These are phyloP conservation scores for Arremon brunneinucha DNA, from an alignment of 2,797 vertebrate genomes.

Conservation along the genomic window DNA sequence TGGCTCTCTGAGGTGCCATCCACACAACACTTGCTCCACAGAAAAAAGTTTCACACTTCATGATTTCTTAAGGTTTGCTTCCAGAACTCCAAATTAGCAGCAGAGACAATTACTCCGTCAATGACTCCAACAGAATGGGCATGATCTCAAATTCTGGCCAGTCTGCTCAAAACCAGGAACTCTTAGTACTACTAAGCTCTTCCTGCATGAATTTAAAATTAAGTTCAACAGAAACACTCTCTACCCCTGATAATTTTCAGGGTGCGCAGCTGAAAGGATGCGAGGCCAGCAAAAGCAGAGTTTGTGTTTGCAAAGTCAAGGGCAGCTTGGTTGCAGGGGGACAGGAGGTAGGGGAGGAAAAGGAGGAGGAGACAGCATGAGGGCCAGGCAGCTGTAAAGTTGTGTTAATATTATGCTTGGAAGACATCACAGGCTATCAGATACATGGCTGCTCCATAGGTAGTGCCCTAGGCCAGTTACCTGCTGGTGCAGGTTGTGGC, in stretches of 20 bases:
- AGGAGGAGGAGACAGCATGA: background rate
- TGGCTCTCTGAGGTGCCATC: background rate
- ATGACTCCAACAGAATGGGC: background rate
- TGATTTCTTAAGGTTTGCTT: background rate
- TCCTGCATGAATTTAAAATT: background rate
- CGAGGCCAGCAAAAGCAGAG: background rate
- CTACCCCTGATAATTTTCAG: background rate
- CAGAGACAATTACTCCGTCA: background rate
- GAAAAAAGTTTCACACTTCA: background rate
- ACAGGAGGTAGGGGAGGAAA: background rate
- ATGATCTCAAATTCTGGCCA: background rate
- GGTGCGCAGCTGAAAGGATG: background rate
- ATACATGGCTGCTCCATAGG: rapidly evolving
- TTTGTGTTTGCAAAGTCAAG: background rate
- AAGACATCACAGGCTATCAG: background rate
- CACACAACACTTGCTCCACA: background rate
- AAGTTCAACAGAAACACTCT: background rate
- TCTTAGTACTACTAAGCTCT: background rate
- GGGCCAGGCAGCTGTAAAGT: background rate
- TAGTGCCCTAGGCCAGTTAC: background rate
- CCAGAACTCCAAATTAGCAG: background rate
- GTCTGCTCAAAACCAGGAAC: background rate
- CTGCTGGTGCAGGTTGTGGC: background rate
- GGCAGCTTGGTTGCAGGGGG: background rate
- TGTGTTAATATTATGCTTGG: constrained; percentile 2